A percentile compares a stretch with the other conserved stretches of the same genome.
These are phyloP conservation scores for Dendrolimus houi DNA, from an alignment of 2,888 invertebrate species.

Conservation along the genomic window DNA sequence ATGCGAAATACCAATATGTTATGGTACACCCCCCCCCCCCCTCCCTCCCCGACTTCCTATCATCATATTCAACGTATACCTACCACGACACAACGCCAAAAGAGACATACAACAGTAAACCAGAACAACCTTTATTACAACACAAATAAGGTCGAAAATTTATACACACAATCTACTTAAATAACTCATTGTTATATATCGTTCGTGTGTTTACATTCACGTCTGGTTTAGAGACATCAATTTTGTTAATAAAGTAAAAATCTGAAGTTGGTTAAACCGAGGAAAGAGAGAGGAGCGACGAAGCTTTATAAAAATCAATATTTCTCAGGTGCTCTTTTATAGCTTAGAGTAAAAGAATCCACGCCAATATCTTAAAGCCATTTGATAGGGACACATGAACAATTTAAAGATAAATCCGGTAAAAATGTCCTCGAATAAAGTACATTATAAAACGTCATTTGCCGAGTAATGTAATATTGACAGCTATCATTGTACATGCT, in stretches of 20 bases:
- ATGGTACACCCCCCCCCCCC: slow-evolving; percentile 36
- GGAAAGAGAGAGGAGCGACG: background rate
- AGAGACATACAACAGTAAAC: slow-evolving; percentile 2
- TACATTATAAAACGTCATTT: no score
- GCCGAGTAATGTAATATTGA: no score
- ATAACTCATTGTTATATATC: background rate
- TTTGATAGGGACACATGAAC: no score
- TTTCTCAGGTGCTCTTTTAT: background rate
- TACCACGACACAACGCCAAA: slow-evolving; percentile 6
- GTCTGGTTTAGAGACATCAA: slow-evolving; percentile 17
- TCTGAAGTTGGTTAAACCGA: slow-evolving; percentile 12
- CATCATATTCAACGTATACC: slow-evolving; percentile 20
- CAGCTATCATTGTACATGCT: no score
- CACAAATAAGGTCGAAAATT: background rate
- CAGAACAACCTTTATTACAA: background rate
- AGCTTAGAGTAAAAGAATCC: no score
- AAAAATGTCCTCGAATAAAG: no score
- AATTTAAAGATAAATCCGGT: no score
- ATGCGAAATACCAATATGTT: slow-evolving; percentile 51
- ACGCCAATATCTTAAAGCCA: no score
- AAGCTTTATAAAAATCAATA: background rate
- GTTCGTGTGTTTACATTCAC: slow-evolving; percentile 4
- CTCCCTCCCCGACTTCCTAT: slow-evolving; percentile 35
- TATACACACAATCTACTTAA: background rate
- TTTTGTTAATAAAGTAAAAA: slow-evolving; percentile 16